Conservation (phyloP, 1,140 invertebrate species). For the Cyphomyrmex costatus region DNA sequence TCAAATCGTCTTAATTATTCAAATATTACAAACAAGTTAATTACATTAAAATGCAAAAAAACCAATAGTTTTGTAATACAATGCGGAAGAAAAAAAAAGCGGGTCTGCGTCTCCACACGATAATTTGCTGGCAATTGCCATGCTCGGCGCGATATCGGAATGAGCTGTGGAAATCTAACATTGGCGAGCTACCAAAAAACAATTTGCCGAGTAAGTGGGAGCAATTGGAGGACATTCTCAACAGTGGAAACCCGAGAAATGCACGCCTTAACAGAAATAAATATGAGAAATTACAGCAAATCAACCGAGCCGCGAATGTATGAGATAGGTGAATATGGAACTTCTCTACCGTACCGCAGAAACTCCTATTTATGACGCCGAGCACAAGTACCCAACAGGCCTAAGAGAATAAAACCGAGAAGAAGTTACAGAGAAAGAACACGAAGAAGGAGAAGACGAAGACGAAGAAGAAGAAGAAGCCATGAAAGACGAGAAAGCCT, state of each 20-base stretch:
- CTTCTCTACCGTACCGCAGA: neutral
- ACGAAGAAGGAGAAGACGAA: constrained; percentile 57
- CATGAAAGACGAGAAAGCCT: constrained; percentile 78
- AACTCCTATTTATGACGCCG: constrained; percentile 42
- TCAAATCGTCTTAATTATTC: neutral
- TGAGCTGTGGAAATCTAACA: constrained; percentile 11
- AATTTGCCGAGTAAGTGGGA: constrained; percentile 55
- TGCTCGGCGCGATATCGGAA: constrained; percentile 38
- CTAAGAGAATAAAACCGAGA: constrained; percentile 71
- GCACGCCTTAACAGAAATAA: neutral
- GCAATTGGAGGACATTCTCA: neutral
- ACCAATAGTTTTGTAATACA: neutral
- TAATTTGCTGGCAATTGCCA: constrained; percentile 38
- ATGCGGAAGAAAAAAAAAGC: neutral
- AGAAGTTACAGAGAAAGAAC: constrained; percentile 54
- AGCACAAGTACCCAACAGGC: constrained; percentile 20
- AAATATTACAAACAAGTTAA: neutral
- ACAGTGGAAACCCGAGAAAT: neutral
- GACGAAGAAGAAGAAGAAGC: constrained; percentile 66
- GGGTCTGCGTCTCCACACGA: neutral
- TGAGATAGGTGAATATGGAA: neutral
- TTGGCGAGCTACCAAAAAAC: constrained; percentile 65
- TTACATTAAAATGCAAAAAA: neutral
- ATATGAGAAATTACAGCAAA: neutral
- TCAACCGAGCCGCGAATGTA: neutral